These are phyloP conservation scores for Brachyptera risi DNA, from an alignment of 2,888 invertebrate species.

Conservation along the genomic window DNA sequence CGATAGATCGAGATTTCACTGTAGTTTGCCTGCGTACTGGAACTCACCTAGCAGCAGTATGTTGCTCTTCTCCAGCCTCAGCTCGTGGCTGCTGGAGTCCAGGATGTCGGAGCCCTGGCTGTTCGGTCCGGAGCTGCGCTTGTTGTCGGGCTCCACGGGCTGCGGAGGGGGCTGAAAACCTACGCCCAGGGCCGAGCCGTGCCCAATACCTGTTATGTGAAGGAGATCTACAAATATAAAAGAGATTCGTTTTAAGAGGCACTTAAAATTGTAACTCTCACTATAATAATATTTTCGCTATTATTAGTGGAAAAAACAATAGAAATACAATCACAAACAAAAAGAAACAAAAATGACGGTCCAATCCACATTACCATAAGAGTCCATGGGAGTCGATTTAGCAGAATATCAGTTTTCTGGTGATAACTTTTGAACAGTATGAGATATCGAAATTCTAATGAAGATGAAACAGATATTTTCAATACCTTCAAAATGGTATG, in stretches of 20 bases:
- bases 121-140: slow-evolving; percentile 28
- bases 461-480: too few species aligned
- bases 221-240: slow-evolving; percentile 63
- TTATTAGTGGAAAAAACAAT: too few species aligned
- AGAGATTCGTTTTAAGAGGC: not conserved
- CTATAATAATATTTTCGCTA: too few species aligned
- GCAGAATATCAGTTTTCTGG: too few species aligned
- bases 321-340: too few species aligned
- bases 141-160: slow-evolving; percentile 28
- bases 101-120: slow-evolving; percentile 65
- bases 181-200: slow-evolving; percentile 58
- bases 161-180: slow-evolving; percentile 51
- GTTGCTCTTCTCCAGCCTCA: slow-evolving; percentile 64
- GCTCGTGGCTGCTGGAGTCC: slow-evolving; percentile 74
- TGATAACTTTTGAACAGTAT: too few species aligned
- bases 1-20: too few species aligned
- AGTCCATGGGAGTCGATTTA: too few species aligned
- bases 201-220: slow-evolving; percentile 76
- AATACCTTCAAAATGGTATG: too few species aligned
- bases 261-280: not conserved
- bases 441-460: too few species aligned
- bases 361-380: too few species aligned
- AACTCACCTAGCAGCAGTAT: slow-evolving; percentile 27
- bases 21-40: not conserved
- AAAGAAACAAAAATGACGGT: too few species aligned